These are phyloP conservation scores for Archips xylosteana DNA, from an alignment of 2,888 invertebrate genomes.

Conservation along the genomic window DNA sequence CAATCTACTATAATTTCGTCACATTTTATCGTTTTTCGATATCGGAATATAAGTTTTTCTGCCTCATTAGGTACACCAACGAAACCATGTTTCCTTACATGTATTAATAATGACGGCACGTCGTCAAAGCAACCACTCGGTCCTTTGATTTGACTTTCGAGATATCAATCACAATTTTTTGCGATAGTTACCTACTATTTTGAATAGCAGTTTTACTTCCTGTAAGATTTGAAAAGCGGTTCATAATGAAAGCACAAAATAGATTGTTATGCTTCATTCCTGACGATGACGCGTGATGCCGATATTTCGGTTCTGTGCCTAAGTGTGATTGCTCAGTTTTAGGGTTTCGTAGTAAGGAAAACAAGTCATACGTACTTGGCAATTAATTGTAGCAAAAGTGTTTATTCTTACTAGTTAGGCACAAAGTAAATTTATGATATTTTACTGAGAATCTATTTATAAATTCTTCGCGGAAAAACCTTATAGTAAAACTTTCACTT, in stretches of 20 bases:
- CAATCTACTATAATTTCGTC: no score
- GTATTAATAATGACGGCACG: background rate
- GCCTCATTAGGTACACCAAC: background rate
- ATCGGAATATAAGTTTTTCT: background rate
- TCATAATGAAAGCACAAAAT: constrained; percentile 11
- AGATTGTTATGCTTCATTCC: constrained; percentile 22
- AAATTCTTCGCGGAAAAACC: no score
- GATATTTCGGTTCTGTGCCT: constrained; percentile 1
- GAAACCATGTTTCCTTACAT: background rate
- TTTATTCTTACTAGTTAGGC: no score
- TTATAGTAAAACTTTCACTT: no score
- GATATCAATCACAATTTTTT: background rate
- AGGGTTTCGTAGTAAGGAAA: constrained; percentile 3
- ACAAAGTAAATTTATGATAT: no score
- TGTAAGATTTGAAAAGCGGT: background rate
- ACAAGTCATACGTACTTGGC: no score
- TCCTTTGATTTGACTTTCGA: background rate
- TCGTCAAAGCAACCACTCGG: background rate
- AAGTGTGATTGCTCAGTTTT: constrained; percentile 9
- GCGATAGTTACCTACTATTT: no score
- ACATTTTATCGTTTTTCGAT: constrained; percentile 1
- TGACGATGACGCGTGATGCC: constrained; percentile 21
- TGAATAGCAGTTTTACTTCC: background rate
- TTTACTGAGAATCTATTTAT: no score
- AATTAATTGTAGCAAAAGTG: no score